Conservation (phyloP, 2,797 vertebrate species). For the Rhodeus uyekii region DNA sequence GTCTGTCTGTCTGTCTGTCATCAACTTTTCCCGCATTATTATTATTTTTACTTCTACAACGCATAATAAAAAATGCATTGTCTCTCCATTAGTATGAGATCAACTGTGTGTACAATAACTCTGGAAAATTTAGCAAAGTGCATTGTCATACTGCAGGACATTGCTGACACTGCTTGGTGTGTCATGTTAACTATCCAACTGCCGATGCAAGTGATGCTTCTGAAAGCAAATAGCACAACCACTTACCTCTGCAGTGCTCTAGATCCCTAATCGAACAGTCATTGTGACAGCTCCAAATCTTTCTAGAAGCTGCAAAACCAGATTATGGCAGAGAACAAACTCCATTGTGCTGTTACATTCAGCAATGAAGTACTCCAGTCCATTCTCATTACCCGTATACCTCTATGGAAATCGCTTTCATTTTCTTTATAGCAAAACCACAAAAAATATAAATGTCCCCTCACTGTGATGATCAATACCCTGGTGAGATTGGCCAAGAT, state of each 20-base stretch:
- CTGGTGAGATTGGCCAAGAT: not conserved
- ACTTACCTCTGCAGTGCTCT: slow-evolving; percentile 36
- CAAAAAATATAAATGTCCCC: not conserved
- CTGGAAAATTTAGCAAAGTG: not conserved
- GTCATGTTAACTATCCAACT: slow-evolving; percentile 52
- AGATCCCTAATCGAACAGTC: slow-evolving; percentile 53
- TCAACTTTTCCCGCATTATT: not conserved
- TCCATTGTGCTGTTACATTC: not conserved
- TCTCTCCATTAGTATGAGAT: not conserved
- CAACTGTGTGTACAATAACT: not conserved
- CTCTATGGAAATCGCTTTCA: not conserved
- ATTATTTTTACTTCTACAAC: not conserved
- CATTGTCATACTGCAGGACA: not conserved
- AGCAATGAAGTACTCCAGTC: not conserved
- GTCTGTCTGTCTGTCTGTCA: not conserved
- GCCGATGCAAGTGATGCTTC: not conserved
- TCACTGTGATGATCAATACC: not conserved
- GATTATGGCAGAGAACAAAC: not conserved
- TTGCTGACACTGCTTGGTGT: slow-evolving; percentile 64
- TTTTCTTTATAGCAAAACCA: not conserved
- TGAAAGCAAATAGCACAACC: slow-evolving; percentile 46
- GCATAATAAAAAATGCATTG: not conserved
- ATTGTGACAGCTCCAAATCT: not conserved
- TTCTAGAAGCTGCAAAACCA: not conserved
- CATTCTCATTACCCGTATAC: not conserved